A percentile compares a stretch with the other conserved stretches of the same genome.
Conservation (phyloP, 2,888 invertebrate genomes). For the Exocentrus adspersus region DNA sequence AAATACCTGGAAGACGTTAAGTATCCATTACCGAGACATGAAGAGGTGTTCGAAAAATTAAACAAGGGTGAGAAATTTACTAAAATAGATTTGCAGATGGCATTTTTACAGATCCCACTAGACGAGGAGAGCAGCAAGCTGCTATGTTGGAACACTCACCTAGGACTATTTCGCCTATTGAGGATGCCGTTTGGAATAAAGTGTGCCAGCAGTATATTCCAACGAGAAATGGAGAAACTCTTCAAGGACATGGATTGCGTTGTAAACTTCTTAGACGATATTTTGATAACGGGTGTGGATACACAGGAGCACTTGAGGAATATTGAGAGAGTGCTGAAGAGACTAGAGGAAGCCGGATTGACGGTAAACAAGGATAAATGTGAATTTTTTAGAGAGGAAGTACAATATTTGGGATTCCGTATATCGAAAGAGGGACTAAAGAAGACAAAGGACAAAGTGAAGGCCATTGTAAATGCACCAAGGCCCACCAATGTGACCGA, state of each 20-base stretch:
- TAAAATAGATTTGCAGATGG: slow-evolving; percentile 42
- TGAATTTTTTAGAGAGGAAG: slow-evolving; percentile 50
- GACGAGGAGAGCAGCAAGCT: slow-evolving; percentile 48
- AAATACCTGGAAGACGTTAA: slow-evolving; percentile 36
- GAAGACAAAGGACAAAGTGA: slow-evolving; percentile 35
- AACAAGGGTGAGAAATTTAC: slow-evolving; percentile 42
- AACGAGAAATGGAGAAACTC: slow-evolving; percentile 53
- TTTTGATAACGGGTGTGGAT: slow-evolving; percentile 48
- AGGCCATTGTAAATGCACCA: slow-evolving; percentile 36
- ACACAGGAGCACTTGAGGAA: slow-evolving; percentile 43
- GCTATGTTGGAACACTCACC: slow-evolving; percentile 52
- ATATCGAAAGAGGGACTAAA: slow-evolving; percentile 39
- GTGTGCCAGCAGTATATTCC: slow-evolving; percentile 56
- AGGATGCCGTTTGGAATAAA: slow-evolving; percentile 57
- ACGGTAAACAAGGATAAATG: slow-evolving; percentile 53
- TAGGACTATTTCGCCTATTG: slow-evolving; percentile 54
- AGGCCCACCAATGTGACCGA: slow-evolving; percentile 25
- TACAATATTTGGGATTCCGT: slow-evolving; percentile 52
- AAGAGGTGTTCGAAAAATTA: slow-evolving; percentile 46
- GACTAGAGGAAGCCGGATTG: slow-evolving; percentile 44
- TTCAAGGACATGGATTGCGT: slow-evolving; percentile 49
- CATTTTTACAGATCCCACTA: slow-evolving; percentile 54
- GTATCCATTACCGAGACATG: slow-evolving; percentile 46
- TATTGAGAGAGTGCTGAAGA: slow-evolving; percentile 44
- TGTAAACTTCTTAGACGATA: slow-evolving; percentile 53